Evolutionary conservation across 2,113 vertebrate species (phyloP).

Genomic region (Nannospalax galili): DNA sequence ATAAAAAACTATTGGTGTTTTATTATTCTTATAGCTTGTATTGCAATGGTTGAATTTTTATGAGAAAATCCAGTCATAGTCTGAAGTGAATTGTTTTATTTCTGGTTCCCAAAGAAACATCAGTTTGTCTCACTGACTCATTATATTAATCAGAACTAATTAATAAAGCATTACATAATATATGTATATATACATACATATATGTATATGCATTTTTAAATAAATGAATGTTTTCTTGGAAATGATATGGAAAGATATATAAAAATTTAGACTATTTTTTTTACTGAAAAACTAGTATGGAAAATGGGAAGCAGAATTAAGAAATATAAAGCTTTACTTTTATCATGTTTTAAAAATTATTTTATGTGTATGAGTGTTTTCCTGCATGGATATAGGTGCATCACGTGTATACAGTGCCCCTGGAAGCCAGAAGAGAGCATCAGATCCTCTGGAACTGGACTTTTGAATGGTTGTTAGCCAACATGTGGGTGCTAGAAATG

Average conservation of each 20-base stretch:
- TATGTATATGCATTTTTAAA: not conserved
- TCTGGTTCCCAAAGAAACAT: not conserved
- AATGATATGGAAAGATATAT: not conserved
- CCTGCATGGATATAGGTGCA: no score
- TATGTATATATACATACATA: not conserved
- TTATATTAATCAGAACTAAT: not conserved
- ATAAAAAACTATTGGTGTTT: not conserved
- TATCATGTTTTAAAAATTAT: not conserved
- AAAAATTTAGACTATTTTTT: not conserved
- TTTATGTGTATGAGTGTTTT: no score
- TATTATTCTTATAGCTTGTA: not conserved
- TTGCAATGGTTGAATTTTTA: not conserved
- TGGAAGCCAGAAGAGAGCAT: no score
- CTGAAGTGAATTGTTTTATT: conserved; percentile 4
- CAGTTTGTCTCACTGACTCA: not conserved
- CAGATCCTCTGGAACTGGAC: no score
- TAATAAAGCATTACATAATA: not conserved
- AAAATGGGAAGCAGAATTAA: not conserved
- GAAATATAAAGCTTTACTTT: not conserved
- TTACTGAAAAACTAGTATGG: not conserved
- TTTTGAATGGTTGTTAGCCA: no score
- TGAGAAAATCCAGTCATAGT: not conserved
- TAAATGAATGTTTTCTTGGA: not conserved
- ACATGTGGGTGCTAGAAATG: no score
- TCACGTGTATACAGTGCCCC: no score